A percentile compares a stretch with the other conserved stretches of the same genome.
phyloP scores from a whole-genome alignment of 2,888 invertebrate species.

The Herminia tarsipennalis region DNA sequence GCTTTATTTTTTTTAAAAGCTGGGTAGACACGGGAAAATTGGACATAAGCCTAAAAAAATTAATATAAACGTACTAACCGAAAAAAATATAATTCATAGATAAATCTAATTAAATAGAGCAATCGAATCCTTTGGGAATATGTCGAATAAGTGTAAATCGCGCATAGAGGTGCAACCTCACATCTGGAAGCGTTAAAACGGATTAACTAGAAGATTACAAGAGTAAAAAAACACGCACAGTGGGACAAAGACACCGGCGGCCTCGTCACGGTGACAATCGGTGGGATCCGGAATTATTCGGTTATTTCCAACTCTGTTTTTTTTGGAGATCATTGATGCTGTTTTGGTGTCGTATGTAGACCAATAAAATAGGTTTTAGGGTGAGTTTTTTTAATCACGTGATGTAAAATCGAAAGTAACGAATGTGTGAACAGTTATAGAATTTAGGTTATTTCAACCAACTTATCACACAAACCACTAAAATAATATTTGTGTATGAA shows the following conservation, averaged over 20 bases:
- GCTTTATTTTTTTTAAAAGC: too few species aligned
- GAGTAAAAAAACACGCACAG: slow-evolving; percentile 59
- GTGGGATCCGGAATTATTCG: slow-evolving; percentile 74
- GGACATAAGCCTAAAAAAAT: too few species aligned
- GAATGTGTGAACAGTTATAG: neutral
- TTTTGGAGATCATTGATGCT: slow-evolving; percentile 56
- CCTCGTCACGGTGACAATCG: slow-evolving; percentile 80
- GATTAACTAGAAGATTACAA: slow-evolving; percentile 82
- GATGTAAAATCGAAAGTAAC: neutral
- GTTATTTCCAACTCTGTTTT: slow-evolving; percentile 63
- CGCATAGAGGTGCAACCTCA: slow-evolving; percentile 54
- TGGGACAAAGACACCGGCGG: slow-evolving; percentile 79
- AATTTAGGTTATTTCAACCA: neutral
- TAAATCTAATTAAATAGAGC: slow-evolving; percentile 37
- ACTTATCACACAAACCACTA: neutral
- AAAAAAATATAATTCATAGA: too few species aligned
- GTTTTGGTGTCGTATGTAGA: slow-evolving; percentile 56
- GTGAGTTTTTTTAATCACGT: slow-evolving; percentile 13
- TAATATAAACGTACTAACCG: too few species aligned
- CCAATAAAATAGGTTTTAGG: slow-evolving; percentile 43
- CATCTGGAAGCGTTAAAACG: slow-evolving; percentile 84
- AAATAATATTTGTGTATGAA: neutral
- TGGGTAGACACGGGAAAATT: too few species aligned
- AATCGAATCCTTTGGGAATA: slow-evolving; percentile 53
- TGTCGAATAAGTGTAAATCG: slow-evolving; percentile 55